Conservation (phyloP, 1,140 invertebrate genomes). For the Zaprionus lachaisei region DNA sequence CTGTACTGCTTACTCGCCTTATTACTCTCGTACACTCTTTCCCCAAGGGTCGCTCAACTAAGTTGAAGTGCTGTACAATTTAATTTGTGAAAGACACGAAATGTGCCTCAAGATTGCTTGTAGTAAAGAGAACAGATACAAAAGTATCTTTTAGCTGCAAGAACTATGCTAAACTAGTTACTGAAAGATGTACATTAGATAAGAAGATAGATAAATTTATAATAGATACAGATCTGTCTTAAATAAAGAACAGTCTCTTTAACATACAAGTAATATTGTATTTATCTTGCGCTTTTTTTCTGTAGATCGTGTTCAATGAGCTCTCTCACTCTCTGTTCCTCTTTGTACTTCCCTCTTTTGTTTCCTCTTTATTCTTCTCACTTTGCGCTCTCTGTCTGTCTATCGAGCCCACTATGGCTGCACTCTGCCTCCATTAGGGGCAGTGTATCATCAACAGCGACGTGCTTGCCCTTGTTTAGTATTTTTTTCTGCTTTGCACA, state of each 20-base stretch:
- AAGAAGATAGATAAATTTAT: too few relatives aligned
- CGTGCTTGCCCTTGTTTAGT: neutral
- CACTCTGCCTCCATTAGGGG: neutral
- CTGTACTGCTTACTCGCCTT: neutral
- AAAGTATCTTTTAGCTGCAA: too few relatives aligned
- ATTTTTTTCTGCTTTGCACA: neutral
- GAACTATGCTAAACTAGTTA: neutral
- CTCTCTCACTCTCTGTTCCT: too few relatives aligned
- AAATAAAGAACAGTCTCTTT: neutral
- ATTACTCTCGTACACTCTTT: neutral
- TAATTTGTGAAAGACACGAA: neutral
- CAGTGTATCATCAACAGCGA: neutral
- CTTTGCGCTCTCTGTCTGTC: too few relatives aligned
- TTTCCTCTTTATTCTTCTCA: too few relatives aligned
- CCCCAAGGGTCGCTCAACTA: neutral
- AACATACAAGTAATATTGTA: neutral
- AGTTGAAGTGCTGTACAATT: neutral
- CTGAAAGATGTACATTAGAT: too few relatives aligned
- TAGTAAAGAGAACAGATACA: neutral
- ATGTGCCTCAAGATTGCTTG: neutral
- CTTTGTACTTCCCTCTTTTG: too few relatives aligned
- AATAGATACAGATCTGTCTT: neutral
- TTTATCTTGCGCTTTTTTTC: too few relatives aligned
- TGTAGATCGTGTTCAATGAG: too few relatives aligned
- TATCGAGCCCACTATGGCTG: neutral